These are phyloP conservation scores for Actinia tenebrosa DNA, from an alignment of 64 coral and sea anemone species.

Conservation along the genomic window DNA sequence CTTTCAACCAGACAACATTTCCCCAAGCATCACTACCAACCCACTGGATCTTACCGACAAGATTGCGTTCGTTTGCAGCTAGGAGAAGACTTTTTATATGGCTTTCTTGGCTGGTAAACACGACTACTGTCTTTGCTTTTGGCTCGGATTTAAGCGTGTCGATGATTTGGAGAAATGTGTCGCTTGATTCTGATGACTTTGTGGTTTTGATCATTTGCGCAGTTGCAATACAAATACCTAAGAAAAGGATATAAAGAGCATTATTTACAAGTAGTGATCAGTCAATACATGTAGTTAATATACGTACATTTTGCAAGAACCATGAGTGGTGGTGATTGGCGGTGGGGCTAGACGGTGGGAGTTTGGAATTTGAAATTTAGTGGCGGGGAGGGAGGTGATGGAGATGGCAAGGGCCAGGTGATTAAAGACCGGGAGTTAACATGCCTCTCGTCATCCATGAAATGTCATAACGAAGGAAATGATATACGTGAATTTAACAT, in stretches of 20 bases:
- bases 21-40: conserved; percentile 88
- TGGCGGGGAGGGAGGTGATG: too few species aligned
- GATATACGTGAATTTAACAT: too few species aligned
- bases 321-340: too few species aligned
- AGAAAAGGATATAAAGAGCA: not conserved
- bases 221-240: conserved; percentile 75
- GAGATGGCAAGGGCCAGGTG: too few species aligned
- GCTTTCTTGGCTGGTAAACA: conserved; percentile 65
- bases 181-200: not conserved
- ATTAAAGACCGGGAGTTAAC: too few species aligned
- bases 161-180: conserved; percentile 36
- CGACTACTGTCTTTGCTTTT: conserved; percentile 53
- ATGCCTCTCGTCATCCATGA: too few species aligned
- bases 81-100: conserved; percentile 58
- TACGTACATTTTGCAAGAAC: too few species aligned
- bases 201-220: conserved; percentile 50
- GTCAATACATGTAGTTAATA: too few species aligned
- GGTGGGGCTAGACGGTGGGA: too few species aligned
- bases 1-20: conserved; percentile 58
- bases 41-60: conserved; percentile 56
- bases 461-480: too few species aligned
- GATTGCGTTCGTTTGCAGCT: conserved; percentile 44
- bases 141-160: conserved; percentile 64
- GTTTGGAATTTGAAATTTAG: too few species aligned
- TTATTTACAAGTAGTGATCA: not conserved